These are phyloP conservation scores for Melanchra persicariae DNA, from an alignment of 2,888 invertebrate genomes.

Conservation along the genomic window DNA sequence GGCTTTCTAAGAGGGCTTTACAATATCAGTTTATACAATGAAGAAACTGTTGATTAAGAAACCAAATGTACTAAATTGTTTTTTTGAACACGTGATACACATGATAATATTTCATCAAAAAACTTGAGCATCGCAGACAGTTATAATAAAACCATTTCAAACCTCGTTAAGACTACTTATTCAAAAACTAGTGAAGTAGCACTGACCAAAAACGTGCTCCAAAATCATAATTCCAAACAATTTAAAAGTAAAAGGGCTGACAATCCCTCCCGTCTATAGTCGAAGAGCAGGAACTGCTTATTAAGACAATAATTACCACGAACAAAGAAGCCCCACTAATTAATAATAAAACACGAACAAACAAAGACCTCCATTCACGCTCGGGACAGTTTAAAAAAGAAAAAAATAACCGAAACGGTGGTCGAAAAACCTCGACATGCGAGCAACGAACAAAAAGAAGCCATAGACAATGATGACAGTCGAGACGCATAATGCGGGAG, in stretches of 20 bases:
- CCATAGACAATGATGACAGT: slow-evolving; percentile 90
- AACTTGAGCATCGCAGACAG: neutral
- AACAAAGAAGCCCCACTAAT: slow-evolving; percentile 90
- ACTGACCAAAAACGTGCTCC: slow-evolving; percentile 71
- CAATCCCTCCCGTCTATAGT: slow-evolving; percentile 85
- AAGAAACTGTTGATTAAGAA: neutral
- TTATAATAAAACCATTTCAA: slow-evolving; percentile 14
- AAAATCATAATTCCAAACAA: slow-evolving; percentile 77
- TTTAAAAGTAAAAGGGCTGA: slow-evolving; percentile 84
- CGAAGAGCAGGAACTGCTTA: slow-evolving; percentile 90
- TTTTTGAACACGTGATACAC: neutral
- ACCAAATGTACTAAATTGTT: neutral
- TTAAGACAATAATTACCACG: slow-evolving; percentile 91
- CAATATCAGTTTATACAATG: neutral
- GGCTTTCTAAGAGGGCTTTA: neutral
- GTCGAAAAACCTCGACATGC: slow-evolving; percentile 90
- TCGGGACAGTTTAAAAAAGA: slow-evolving; percentile 87
- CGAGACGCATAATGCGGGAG: slow-evolving; percentile 91
- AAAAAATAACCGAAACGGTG: slow-evolving; percentile 89
- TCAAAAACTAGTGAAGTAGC: slow-evolving; percentile 50
- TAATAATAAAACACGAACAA: slow-evolving; percentile 91
- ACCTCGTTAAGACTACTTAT: slow-evolving; percentile 19
- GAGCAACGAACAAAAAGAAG: slow-evolving; percentile 88
- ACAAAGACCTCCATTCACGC: slow-evolving; percentile 89
- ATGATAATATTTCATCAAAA: neutral